A percentile compares a stretch with the other conserved stretches of the same genome.
These are phyloP conservation scores for Arenaria interpres DNA, from an alignment of 2,113 vertebrate genomes.

Conservation along the genomic window DNA sequence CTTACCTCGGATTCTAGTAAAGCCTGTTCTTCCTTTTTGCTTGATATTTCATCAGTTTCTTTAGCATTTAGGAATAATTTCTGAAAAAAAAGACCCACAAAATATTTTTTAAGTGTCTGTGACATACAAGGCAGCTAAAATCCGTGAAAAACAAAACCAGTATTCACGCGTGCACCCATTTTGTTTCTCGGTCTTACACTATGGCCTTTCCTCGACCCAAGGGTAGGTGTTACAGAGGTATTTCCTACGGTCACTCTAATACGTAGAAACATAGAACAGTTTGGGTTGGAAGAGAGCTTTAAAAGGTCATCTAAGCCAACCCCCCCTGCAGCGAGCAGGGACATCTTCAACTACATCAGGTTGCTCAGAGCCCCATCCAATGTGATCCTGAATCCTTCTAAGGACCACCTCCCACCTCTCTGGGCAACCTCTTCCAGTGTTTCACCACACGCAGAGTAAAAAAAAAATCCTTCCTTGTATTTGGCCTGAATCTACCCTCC, in stretches of 20 bases:
- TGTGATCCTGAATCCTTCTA: neutral
- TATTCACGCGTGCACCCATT: neutral
- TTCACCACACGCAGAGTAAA: neutral
- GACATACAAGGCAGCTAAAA: neutral
- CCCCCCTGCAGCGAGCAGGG: neutral
- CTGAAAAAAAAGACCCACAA: constrained; percentile 16
- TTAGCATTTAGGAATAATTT: constrained; percentile 48
- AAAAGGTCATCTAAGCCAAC: neutral
- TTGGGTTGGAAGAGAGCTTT: neutral
- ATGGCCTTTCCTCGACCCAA: neutral
- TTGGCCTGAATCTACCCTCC: neutral
- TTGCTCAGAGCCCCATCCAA: neutral
- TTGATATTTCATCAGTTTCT: constrained; percentile 16
- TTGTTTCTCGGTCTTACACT: neutral
- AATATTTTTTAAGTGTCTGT: neutral
- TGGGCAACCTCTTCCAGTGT: neutral
- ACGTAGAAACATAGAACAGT: neutral
- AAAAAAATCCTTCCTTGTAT: neutral
- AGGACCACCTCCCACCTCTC: neutral
- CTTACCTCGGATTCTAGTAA: constrained; percentile 73
- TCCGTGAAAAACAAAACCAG: neutral
- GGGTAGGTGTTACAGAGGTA: neutral
- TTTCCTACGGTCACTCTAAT: neutral
- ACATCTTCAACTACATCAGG: neutral
- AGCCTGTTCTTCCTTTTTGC: constrained; percentile 2